Evolutionary conservation across 1,140 invertebrate species (phyloP), one percentile per base, ranked within the genome.

Genomic region (Phenacoccus solenopsis): DNA sequence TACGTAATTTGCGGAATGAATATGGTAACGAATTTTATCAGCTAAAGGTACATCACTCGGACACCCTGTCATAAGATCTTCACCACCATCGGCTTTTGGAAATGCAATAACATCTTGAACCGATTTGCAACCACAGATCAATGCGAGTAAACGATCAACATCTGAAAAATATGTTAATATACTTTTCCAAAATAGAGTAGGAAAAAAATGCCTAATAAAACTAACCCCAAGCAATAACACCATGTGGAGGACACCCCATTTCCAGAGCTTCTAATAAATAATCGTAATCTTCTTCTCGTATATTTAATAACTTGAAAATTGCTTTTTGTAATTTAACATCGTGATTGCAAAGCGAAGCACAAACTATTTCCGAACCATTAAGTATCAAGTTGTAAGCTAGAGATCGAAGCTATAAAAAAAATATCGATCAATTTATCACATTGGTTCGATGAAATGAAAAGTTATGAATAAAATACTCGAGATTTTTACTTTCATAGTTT

Each of bases 21-120:
- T 82, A 76, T 90, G 84, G 79, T 92, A 93, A 69, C 89, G 80
- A 70, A 82, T 80, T 78, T 85, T 85, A 71, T 90, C 87, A 72
- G 88, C 82, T 1, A 86, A 80, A 9, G 85, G 82, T 73, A 97
- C 86, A 25, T 76, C 22, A 71, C 86, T 84, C 1, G 96, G 96
- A 1, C 95, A 90, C 70, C 88, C 88, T 20, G 89, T 89, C 78
- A 98, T 86, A 7, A 89, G 83, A 81, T 98, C 96, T 75, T 86
- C 86, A 0, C 95, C 95, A 74, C 94, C 90, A 70, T 87, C 83
- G 1, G 88, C 88, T 82, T 99, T 99, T 4, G 96, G 97, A 82
- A 99, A 99, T 70, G 97, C 97, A 75, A 99, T 98, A 0, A 98
- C 96, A 80, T 97, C 94, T 75, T 93, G 84, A 76, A 99, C 98